A percentile compares a stretch with the other conserved stretches of the same genome.
Evolutionary conservation across 2,113 vertebrate species (phyloP).

Genomic region (Cyphomyrus plagiostoma): DNA sequence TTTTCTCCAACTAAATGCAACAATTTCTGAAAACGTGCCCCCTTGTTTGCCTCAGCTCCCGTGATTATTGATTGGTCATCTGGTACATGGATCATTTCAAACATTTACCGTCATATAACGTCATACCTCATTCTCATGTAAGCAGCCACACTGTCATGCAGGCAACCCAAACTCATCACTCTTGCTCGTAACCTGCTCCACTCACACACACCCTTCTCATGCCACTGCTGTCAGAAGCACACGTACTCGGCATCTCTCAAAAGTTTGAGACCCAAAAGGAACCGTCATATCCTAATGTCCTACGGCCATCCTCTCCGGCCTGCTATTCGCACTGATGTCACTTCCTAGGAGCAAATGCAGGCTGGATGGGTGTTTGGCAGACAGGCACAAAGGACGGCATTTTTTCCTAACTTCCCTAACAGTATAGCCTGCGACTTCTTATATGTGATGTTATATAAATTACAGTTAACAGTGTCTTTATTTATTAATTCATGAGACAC

Average conservation of each 20-base stretch:
- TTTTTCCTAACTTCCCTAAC: too few relatives aligned
- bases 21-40: neutral
- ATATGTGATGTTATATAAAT: neutral
- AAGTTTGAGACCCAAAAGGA: neutral
- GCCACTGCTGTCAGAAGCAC: neutral
- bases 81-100: constrained; percentile 21
- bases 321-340: neutral
- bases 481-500: too few relatives aligned
- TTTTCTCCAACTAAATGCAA: neutral
- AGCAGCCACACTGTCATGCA: neutral
- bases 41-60: neutral
- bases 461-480: neutral
- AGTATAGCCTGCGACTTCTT: neutral
- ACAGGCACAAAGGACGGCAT: neutral
- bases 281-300: neutral
- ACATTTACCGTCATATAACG: neutral
- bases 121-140: constrained; percentile 16
- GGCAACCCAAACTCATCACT: neutral
- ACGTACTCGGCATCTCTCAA: neutral
- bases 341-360: neutral
- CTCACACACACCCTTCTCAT: constrained; percentile 27
- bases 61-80: neutral
- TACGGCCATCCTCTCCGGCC: neutral
- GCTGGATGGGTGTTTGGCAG: neutral
- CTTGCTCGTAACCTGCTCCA: neutral